These are phyloP conservation scores for Polyploca ridens DNA, from an alignment of 2,888 invertebrate species.

Conservation along the genomic window DNA sequence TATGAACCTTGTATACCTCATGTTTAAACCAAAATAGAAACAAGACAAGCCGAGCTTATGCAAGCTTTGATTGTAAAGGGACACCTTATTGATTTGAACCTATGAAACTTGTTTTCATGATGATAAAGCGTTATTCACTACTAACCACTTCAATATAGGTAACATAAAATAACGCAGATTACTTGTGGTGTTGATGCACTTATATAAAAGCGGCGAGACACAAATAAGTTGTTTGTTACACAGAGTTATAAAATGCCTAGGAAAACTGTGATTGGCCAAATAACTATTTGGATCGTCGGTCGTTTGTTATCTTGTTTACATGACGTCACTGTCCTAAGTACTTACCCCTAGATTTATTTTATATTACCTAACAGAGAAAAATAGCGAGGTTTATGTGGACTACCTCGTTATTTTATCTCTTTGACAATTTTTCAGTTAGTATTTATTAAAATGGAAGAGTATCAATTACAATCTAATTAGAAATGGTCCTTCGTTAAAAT, in stretches of 20 bases:
- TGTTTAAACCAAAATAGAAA: too few species aligned
- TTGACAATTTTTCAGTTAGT: not conserved
- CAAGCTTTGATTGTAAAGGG: not conserved
- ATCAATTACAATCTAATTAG: too few species aligned
- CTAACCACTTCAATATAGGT: not conserved
- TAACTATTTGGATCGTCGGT: not conserved
- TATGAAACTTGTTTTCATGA: not conserved
- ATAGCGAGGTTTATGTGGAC: not conserved
- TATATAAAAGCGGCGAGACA: not conserved
- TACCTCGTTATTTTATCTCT: too few species aligned
- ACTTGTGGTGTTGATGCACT: not conserved
- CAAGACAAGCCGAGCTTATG: not conserved
- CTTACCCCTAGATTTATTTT: not conserved
- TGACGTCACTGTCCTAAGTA: not conserved
- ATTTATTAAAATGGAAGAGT: not conserved
- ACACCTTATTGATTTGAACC: not conserved
- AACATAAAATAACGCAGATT: not conserved
- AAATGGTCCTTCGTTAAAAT: too few species aligned
- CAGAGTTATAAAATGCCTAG: not conserved
- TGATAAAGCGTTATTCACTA: not conserved
- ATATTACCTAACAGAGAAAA: not conserved
- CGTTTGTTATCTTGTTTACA: not conserved
- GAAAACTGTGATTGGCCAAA: not conserved
- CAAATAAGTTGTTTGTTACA: slow-evolving; percentile 1
- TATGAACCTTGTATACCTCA: too few species aligned